phyloP scores from a whole-genome alignment of 2,888 invertebrate genomes.

The Fabriciana adippe region DNA sequence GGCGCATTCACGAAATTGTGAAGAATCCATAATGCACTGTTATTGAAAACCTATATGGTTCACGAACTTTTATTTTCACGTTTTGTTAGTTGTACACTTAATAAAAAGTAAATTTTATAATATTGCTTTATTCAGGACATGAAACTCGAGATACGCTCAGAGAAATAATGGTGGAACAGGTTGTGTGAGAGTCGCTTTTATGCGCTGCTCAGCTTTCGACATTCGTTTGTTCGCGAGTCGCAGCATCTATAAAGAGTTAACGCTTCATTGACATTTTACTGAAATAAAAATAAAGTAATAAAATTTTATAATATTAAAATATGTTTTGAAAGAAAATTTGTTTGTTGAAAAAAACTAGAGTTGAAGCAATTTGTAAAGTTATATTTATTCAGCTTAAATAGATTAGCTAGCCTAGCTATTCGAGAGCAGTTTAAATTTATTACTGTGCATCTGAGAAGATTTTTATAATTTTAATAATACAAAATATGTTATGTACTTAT shows the following conservation, averaged over 20 bases:
- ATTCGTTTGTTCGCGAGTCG: conserved; percentile 25
- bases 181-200: conserved; percentile 36
- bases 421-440: too few species aligned
- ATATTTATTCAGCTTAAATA: too few species aligned
- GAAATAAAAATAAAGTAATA: neutral
- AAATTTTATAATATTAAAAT: neutral
- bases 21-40: conserved; percentile 85
- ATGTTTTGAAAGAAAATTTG: too few species aligned
- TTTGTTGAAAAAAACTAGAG: too few species aligned
- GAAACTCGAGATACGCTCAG: conserved; percentile 56
- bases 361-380: too few species aligned
- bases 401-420: too few species aligned
- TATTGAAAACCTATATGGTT: conserved; percentile 33
- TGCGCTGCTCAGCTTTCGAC: conserved; percentile 38
- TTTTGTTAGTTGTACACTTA: neutral
- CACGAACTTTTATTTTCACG: conserved; percentile 21
- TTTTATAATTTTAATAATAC: too few species aligned
- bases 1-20: conserved; percentile 91
- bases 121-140: conserved; percentile 8
- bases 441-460: too few species aligned
- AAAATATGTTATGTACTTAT: too few species aligned
- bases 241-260: conserved; percentile 15
- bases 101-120: neutral
- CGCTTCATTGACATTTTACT: neutral
- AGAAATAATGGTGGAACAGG: conserved; percentile 62